Percentiles rank a stretch among this genome's conserved stretches.
These are phyloP conservation scores for Eurois occulta DNA, from an alignment of 2,888 invertebrate genomes.

Conservation along the genomic window DNA sequence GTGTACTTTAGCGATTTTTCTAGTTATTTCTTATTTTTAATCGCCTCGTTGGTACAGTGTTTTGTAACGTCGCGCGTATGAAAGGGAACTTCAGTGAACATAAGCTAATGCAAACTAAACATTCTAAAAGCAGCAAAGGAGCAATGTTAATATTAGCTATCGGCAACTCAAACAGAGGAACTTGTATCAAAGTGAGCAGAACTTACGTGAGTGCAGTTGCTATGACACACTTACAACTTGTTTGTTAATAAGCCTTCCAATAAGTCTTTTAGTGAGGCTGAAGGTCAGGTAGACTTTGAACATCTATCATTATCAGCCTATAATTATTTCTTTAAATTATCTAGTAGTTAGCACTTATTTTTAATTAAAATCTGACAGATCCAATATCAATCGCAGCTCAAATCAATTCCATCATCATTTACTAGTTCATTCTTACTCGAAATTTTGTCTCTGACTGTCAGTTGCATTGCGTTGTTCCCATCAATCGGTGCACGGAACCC, in stretches of 20 bases:
- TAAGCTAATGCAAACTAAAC: conserved; percentile 1
- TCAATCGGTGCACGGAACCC: conserved; percentile 39
- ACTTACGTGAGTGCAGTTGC: neutral
- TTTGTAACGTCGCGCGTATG: neutral
- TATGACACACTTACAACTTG: neutral
- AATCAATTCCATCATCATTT: neutral
- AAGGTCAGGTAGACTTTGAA: too few relatives aligned
- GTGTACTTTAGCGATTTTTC: too few relatives aligned
- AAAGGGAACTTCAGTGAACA: neutral
- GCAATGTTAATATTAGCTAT: neutral
- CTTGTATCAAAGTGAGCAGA: neutral
- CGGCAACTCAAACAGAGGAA: conserved; percentile 2
- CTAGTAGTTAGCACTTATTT: too few relatives aligned
- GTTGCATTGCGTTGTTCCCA: conserved; percentile 34
- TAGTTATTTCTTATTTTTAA: neutral
- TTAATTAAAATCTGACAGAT: too few relatives aligned
- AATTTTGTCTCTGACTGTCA: conserved; percentile 4
- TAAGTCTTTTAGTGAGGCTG: too few relatives aligned
- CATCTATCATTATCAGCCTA: too few relatives aligned
- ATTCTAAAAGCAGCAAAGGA: conserved; percentile 1
- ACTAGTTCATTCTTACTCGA: neutral
- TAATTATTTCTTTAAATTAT: too few relatives aligned
- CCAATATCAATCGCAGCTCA: too few relatives aligned
- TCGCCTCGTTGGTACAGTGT: neutral
- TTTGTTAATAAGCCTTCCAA: neutral